A percentile compares a stretch with the other conserved stretches of the same genome.
Conservation (phyloP, 2,888 invertebrate species). For the Tenthredo mesomela region DNA sequence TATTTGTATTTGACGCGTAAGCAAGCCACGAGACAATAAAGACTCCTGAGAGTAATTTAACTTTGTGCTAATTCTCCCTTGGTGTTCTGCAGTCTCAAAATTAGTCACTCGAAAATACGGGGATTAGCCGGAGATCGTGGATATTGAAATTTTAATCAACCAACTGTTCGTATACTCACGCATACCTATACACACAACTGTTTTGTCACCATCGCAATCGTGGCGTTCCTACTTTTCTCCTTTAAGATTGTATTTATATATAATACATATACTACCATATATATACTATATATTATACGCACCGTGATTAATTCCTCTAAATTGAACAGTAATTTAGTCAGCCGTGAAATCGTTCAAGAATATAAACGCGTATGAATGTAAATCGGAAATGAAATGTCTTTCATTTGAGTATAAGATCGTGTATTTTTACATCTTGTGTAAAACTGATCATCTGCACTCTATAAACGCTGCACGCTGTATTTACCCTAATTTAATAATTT, state of each 20-base stretch:
- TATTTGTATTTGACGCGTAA: constrained; percentile 8
- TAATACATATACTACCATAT: background rate
- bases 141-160: constrained; percentile 28
- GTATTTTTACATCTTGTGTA: background rate
- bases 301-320: background rate
- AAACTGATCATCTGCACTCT: too few relatives aligned
- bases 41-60: constrained; percentile 36
- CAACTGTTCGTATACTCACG: background rate
- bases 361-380: background rate
- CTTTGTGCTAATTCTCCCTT: constrained; percentile 27
- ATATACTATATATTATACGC: background rate
- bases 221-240: background rate
- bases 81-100: background rate
- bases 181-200: background rate
- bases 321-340: background rate
- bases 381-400: too few relatives aligned
- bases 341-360: background rate
- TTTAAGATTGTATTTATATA: background rate
- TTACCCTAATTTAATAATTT: too few relatives aligned
- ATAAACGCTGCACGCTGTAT: too few relatives aligned
- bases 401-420: too few relatives aligned
- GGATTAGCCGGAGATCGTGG: background rate
- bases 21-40: constrained; percentile 2
- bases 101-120: constrained; percentile 11
- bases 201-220: background rate